Conservation (phyloP, 92 coral and sea anemone genomes). For the Desmophyllum pertusum region DNA sequence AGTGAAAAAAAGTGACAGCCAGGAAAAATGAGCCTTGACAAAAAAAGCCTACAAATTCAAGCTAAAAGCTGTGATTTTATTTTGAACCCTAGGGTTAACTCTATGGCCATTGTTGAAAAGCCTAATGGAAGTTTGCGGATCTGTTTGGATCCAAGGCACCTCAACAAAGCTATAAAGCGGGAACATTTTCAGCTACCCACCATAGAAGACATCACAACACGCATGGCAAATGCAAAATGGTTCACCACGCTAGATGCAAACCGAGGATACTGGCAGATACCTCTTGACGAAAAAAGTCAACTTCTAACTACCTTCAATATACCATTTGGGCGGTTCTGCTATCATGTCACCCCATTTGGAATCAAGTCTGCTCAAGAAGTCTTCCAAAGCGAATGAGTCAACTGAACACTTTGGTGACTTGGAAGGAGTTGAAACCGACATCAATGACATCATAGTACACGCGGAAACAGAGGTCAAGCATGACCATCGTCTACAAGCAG, state of each 20-base stretch:
- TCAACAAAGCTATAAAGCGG: slow-evolving; percentile 52
- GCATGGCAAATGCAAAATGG: slow-evolving; percentile 39
- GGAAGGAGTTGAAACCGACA: slow-evolving; percentile 46
- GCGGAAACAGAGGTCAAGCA: slow-evolving; percentile 40
- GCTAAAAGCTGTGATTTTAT: too few relatives aligned
- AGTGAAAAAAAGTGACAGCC: too few relatives aligned
- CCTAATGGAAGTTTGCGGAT: slow-evolving; percentile 46
- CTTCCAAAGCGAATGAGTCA: slow-evolving; percentile 49
- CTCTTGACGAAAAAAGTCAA: slow-evolving; percentile 41
- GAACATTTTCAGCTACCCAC: slow-evolving; percentile 49
- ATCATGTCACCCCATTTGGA: slow-evolving; percentile 45
- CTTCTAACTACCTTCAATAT: slow-evolving; percentile 42
- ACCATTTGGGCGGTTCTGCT: slow-evolving; percentile 38
- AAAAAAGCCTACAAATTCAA: too few relatives aligned
- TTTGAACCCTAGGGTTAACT: too few relatives aligned
- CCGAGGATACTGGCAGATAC: slow-evolving; percentile 49
- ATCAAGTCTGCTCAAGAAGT: slow-evolving; percentile 49
- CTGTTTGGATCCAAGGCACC: slow-evolving; percentile 55
- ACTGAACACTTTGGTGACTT: slow-evolving; percentile 35
- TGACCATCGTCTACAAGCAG: too few relatives aligned
- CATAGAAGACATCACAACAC: slow-evolving; percentile 53
- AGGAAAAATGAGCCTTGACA: too few relatives aligned
- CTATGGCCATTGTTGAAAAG: slow-evolving; percentile 52
- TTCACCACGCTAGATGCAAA: slow-evolving; percentile 53
- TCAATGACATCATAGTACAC: slow-evolving; percentile 41